Percentiles rank a stretch among this genome's conserved stretches.
Evolutionary conservation across 2,113 vertebrate species (phyloP).

Genomic region (Mirounga angustirostris): DNA sequence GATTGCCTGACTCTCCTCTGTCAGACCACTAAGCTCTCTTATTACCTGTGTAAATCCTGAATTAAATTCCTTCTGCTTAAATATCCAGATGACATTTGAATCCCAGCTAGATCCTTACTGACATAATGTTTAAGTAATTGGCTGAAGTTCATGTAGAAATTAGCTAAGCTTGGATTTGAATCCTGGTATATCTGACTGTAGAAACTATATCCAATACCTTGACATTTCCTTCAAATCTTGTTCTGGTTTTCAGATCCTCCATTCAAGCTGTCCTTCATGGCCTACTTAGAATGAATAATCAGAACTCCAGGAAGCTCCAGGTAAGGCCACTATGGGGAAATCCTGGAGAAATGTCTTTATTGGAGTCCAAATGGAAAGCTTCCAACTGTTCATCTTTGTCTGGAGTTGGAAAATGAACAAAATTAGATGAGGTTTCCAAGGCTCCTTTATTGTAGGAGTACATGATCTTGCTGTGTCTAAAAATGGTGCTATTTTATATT

Average conservation of each 20-base stretch:
- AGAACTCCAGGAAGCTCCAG: background rate
- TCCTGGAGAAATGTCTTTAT: background rate
- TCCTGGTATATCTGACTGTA: background rate
- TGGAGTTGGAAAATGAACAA: background rate
- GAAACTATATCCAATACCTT: background rate
- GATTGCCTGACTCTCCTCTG: background rate
- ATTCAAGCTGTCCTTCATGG: background rate
- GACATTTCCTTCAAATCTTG: background rate
- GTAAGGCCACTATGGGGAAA: background rate
- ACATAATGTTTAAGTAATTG: background rate
- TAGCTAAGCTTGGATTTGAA: background rate
- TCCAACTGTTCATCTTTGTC: background rate
- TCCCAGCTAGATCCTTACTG: background rate
- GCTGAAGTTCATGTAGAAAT: background rate
- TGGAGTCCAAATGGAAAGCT: background rate
- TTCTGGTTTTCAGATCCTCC: slow-evolving; percentile 5
- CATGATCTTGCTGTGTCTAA: background rate
- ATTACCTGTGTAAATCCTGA: background rate
- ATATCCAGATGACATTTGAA: background rate
- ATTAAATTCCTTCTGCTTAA: slow-evolving; percentile 5
- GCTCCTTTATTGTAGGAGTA: background rate
- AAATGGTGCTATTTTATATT: background rate
- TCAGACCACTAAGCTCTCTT: background rate
- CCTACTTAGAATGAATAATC: background rate
- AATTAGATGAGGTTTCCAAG: background rate